Evolutionary conservation across 2,113 vertebrate species (phyloP), one percentile per base, ranked within the genome.

Genomic region (Podocnemis expansa): DNA sequence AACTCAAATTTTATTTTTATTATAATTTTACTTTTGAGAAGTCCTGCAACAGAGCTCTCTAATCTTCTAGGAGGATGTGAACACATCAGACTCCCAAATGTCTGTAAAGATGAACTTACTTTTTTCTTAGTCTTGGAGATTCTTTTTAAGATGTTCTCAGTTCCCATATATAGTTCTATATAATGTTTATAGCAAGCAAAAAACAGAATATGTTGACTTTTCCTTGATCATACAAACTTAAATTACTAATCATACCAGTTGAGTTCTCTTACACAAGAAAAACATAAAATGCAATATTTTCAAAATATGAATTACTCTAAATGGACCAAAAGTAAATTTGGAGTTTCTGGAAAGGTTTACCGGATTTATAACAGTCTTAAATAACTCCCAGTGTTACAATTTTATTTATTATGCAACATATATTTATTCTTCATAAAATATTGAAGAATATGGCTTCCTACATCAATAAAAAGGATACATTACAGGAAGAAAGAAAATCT

Each of bases 381-480:
- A 87, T 94, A 92, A 91, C 89, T 45, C 24, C 67, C 78, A 73
- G 55, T 85, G 51, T 92, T 95, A 86, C 87, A 89, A 93, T 92
- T 97, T 96, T 97, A 96, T 94, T 96, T 97, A 96, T 95, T 84
- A 67, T 94, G 90, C 80, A 93, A 85, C 94, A 95, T 95, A 96
- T 82, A 95, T 95, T 97, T 97, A 97, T 88, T 90, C 80, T 96
- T 98, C 95, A 98, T 98, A 95, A 97, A 98, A 97, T 97, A 98
- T 97, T 97, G 91, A 98, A 80, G 78, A 51, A 94, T 93, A 95
- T 97, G 97, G 87, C 85, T 97, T 96, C 82, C 93, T 83, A 90
- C 94, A 93, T 97, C 89, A 78, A 97, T 97, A 97, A 95, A 97
- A 96, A 96, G 93, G 84, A 92, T 96, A 85, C 93, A 89, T 97